Evolutionary conservation across 2,113 vertebrate genomes (phyloP), one percentile per base, ranked within the genome.

Genomic region (Oxyruncus cristatus): DNA sequence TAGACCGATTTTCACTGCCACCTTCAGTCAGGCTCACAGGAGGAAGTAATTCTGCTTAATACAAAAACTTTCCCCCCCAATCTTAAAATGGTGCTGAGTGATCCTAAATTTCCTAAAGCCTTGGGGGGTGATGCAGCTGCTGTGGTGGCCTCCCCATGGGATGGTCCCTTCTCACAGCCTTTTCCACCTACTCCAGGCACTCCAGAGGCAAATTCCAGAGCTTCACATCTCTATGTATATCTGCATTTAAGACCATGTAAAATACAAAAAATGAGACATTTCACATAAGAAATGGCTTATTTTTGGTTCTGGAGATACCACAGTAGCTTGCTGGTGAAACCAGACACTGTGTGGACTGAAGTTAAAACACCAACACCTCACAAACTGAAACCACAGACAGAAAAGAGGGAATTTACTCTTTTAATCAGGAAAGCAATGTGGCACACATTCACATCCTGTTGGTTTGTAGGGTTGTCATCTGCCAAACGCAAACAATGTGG

Each of bases 381-480:
- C 24, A 35, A 80, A 83, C 11, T 12, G 14, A 47, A 86, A 50
- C 8, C 47, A 33, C 0, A 1, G 42, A 2, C 35, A 78, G 35
- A 6, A 71, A 53, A 46, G 77, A 12, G 12, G 22, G 39, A 8
- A 63, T 63, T 74, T 39, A 16, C 46, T 78, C 42, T 68, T 81
- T 32, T 23, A 42, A 75, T 18, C 55, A 23, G 15, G 14, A 41
- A 27, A 53, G 17, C 52, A 22, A 2, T 4, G 1, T 0, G 1
- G 33, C 11, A 10, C 12, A 30, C 0, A 1, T 41, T 35, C 32
- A 12, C 44, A 42, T 39, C 26, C 41, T 0, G 0, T 5, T 1
- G 5, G 22, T 22, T 53, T 19, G 44, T 27, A 13, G 5, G 20
- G 7, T 1, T 39, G 41, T 4, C 23, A 22, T 49, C 33, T 18